phyloP scores from a whole-genome alignment of 2,113 vertebrate species.

The Lophotis ruficrista region DNA sequence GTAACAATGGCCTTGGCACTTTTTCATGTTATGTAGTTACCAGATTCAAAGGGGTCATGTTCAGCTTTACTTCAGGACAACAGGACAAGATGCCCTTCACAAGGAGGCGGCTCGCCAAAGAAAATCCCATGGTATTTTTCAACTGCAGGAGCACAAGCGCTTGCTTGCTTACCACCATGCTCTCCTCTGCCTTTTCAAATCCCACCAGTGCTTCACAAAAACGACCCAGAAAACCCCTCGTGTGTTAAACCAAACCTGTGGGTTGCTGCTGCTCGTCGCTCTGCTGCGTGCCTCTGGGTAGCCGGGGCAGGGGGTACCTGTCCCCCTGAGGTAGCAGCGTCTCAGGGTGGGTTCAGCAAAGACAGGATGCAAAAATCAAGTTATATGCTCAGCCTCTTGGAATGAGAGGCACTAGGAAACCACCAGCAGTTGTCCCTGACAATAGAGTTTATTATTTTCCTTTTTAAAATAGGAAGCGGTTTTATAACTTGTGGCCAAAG shows the following conservation, averaged over 20 bases:
- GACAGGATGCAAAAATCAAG: not conserved
- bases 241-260: not conserved
- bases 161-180: not conserved
- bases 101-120: not conserved
- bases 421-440: constrained; percentile 8
- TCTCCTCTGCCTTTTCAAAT: not conserved
- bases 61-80: not conserved
- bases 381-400: not conserved
- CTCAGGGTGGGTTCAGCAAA: rapidly evolving
- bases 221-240: not conserved
- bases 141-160: not conserved
- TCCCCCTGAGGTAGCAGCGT: not conserved
- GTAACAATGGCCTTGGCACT: not conserved
- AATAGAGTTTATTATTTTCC: constrained; percentile 36
- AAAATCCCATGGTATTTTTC: not conserved
- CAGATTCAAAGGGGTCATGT: not conserved
- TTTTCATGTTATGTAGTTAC: not conserved
- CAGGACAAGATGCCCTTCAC: not conserved
- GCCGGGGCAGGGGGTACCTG: rapidly evolving
- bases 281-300: not conserved
- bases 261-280: not conserved
- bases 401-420: constrained; percentile 12
- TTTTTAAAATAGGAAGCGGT: constrained; percentile 42
- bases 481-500: not conserved
- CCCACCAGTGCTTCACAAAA: not conserved